Base-by-base conservation (phyloP, 2,113 vertebrate species). In the Oreochromis aureus region DNA sequence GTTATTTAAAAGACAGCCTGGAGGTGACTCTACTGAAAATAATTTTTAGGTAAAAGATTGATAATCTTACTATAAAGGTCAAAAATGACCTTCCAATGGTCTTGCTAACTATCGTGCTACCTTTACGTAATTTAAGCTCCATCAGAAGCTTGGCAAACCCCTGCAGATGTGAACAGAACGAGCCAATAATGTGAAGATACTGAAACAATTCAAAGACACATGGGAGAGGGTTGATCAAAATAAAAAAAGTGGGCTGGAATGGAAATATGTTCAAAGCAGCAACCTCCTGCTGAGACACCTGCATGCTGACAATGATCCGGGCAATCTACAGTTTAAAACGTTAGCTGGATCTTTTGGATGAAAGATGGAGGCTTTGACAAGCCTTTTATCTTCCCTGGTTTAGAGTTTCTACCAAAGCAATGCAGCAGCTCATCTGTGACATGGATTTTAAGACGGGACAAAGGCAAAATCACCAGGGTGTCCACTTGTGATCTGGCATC, bases 361-460 rank as follows among this genome's bases (percentile, higher is more conserved):
- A 88, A 83, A 86, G 81, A 89, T 71, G 39, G 48, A 59, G 58
- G 36, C 71, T 87, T 87, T 91, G 83, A 92, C 89, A 83, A 86
- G 61, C 19, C 41, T 58, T 89, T 54, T 34, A 9, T 44, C 83
- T 24, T 6, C 39, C 22, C 73, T 73, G 32, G 59, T 55, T 89
- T 39, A 76, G 61, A 84, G 56, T 82, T 85, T 80, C 59, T 91
- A 63, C 85, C 90, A 69, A 53, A 71, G 78, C 73, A 15, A 82
- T 61, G 87, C 11, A 59, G 44, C 89, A 82, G 34, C 81, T 85
- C 63, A 30, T 90, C 39, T 85, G 55, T 83, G 80, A 89, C 69
- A 81, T 13, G 66, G 81, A 93, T 89, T 85, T 85, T 85, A 88
- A 92, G 73, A 79, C 39, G 86, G 83, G 46, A 34, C 27, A 53